These are phyloP conservation scores for Megalopta genalis DNA, from an alignment of 1,140 invertebrate species.

Conservation along the genomic window DNA sequence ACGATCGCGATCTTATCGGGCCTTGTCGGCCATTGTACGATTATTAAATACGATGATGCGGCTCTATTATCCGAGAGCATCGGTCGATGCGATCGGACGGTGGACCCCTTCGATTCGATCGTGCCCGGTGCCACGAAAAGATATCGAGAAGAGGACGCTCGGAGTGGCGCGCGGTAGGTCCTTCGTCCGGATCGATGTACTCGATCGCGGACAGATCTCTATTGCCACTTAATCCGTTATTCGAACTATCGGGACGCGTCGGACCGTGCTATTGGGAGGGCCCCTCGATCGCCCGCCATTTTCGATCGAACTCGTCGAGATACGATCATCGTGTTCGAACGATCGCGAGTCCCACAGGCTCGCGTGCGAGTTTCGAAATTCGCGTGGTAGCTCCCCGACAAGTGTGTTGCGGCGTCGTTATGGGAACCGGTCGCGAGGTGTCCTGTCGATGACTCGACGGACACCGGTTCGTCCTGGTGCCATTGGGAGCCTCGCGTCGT, in stretches of 20 bases:
- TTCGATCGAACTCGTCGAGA: no score
- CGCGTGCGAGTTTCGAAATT: no score
- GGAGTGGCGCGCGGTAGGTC: slow-evolving; percentile 56
- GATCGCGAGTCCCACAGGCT: no score
- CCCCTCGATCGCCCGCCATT: no score
- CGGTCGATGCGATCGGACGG: slow-evolving; percentile 48
- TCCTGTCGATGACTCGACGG: background rate
- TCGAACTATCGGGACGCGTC: slow-evolving; percentile 5
- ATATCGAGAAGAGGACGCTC: slow-evolving; percentile 51
- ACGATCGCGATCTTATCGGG: slow-evolving; percentile 66
- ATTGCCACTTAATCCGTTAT: slow-evolving; percentile 23
- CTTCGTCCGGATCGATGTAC: slow-evolving; percentile 36
- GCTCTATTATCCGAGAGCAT: slow-evolving; percentile 60
- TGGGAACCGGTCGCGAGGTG: background rate
- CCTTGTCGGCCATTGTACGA: slow-evolving; percentile 63
- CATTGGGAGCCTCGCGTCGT: background rate
- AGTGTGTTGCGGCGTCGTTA: no score
- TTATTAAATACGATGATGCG: slow-evolving; percentile 69
- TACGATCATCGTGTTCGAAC: no score
- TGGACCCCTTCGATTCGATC: slow-evolving; percentile 33
- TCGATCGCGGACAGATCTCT: slow-evolving; percentile 34
- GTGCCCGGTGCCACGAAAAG: slow-evolving; percentile 46
- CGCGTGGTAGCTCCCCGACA: no score
- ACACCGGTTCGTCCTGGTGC: background rate
- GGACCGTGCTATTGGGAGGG: background rate